phyloP scores from a whole-genome alignment of 2,113 vertebrate genomes.

The Dromas ardeola region DNA sequence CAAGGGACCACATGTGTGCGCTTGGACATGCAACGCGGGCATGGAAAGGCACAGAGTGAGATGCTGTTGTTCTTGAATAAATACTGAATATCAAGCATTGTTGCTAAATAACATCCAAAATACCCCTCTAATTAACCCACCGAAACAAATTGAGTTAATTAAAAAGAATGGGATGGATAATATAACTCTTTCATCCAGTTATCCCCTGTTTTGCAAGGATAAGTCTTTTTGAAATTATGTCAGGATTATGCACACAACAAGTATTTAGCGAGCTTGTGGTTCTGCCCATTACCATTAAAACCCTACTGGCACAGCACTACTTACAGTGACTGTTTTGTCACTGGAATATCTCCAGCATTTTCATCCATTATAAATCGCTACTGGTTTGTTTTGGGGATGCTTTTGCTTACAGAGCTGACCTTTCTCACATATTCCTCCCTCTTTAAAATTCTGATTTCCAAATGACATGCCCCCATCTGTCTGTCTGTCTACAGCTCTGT shows the following conservation, averaged over 20 bases:
- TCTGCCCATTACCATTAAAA: background rate
- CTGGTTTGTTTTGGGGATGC: background rate
- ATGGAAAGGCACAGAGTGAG: background rate
- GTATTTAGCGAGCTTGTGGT: background rate
- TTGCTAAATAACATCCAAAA: background rate
- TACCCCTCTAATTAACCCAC: constrained; percentile 20
- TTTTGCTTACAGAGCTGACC: background rate
- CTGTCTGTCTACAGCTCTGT: background rate
- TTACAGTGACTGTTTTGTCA: background rate
- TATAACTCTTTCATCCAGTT: background rate
- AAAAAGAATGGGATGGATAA: background rate
- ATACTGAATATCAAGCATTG: background rate
- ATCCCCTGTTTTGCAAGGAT: background rate
- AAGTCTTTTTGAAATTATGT: background rate
- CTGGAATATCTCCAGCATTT: background rate
- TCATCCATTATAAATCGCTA: background rate
- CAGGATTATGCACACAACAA: background rate
- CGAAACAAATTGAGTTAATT: constrained; percentile 38
- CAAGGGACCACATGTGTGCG: background rate
- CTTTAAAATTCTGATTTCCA: background rate
- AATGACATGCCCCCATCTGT: background rate
- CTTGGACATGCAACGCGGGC: background rate
- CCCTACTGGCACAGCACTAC: background rate
- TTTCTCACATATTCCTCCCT: background rate
- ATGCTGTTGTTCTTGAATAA: background rate